Conservation (phyloP, 2,113 vertebrate genomes). For the Platanista minor region DNA sequence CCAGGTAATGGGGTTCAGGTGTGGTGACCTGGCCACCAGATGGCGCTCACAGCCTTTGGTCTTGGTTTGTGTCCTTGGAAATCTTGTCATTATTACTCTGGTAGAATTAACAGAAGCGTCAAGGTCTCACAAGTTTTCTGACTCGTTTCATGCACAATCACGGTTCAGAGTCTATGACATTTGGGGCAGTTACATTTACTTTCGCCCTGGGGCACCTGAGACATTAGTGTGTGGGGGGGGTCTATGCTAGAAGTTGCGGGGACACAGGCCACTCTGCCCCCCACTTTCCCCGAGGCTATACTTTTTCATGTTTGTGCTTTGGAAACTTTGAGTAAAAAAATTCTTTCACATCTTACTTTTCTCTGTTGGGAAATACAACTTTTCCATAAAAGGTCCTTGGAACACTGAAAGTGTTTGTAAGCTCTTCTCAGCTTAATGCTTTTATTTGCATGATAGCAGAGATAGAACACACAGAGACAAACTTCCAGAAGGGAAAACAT, state of each 20-base stretch:
- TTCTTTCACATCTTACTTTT: background rate
- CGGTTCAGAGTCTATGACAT: background rate
- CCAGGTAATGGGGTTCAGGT: fast-evolving
- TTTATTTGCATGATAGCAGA: background rate
- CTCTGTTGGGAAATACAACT: background rate
- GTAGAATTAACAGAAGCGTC: background rate
- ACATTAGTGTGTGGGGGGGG: background rate
- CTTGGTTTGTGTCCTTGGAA: background rate
- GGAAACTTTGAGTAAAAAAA: background rate
- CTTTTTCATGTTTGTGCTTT: background rate
- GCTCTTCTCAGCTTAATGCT: background rate
- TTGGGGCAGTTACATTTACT: background rate
- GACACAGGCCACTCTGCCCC: background rate
- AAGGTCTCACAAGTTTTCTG: background rate
- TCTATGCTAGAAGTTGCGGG: background rate
- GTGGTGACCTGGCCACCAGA: background rate
- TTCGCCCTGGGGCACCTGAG: background rate
- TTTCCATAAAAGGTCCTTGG: background rate
- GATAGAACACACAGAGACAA: background rate
- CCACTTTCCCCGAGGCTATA: too few species aligned
- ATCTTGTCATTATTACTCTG: fast-evolving
- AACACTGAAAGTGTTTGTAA: background rate
- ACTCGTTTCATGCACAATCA: background rate
- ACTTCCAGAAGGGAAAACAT: background rate
- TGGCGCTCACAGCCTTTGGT: background rate